Conservation (phyloP, 2,888 invertebrate species). For the Euproctis similis region DNA sequence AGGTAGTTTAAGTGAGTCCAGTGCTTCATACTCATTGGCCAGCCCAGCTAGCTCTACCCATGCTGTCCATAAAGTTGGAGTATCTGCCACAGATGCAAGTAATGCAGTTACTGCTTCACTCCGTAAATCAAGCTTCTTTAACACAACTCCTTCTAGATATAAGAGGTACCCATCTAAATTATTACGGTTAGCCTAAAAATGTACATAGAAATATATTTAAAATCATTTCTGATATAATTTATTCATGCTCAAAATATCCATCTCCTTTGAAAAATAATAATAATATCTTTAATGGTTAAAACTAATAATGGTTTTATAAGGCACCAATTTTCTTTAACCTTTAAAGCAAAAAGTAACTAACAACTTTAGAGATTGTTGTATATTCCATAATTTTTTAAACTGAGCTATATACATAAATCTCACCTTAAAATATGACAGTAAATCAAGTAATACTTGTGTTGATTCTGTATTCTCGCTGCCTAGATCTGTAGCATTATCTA, state of each 20-base stretch:
- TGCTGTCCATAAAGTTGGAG: conserved; percentile 94
- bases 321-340: too few species aligned
- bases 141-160: conserved; percentile 92
- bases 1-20: conserved; percentile 80
- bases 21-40: conserved; percentile 86
- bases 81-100: conserved; percentile 83
- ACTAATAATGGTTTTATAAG: too few species aligned
- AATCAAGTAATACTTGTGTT: conserved; percentile 59
- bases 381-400: too few species aligned
- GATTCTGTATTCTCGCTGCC: conserved; percentile 58
- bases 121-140: conserved; percentile 89
- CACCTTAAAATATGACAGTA: conserved; percentile 65
- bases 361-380: too few species aligned
- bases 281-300: too few species aligned
- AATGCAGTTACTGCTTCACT: conserved; percentile 86
- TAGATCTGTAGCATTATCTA: conserved; percentile 80
- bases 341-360: too few species aligned
- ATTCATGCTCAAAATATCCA: too few species aligned
- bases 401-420: too few species aligned
- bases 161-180: conserved; percentile 90
- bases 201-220: too few species aligned
- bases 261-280: too few species aligned
- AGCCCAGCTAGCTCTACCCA: conserved; percentile 94
- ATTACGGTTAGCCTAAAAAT: conserved; percentile 71
- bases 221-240: too few species aligned